A percentile compares a stretch with the other conserved stretches of the same genome.
phyloP scores from a whole-genome alignment of 2,797 vertebrate species.

The Myotis pilosus region DNA sequence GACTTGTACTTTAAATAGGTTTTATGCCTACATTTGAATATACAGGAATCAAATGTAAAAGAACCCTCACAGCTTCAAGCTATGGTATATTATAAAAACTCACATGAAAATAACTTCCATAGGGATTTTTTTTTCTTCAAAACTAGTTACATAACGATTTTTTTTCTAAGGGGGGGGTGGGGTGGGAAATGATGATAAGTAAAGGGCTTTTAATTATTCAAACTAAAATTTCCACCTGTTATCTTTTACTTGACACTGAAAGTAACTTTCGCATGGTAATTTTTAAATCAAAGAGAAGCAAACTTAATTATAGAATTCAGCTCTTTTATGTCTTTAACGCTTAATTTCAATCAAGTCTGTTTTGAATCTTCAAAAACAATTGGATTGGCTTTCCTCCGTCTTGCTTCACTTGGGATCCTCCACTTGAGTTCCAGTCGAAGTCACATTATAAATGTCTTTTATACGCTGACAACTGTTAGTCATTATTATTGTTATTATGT shows the following conservation, averaged over 20 bases:
- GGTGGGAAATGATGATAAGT: slow-evolving; percentile 15
- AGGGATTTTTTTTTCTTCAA: slow-evolving; percentile 40
- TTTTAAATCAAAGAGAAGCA: slow-evolving; percentile 45
- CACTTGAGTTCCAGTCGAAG: slow-evolving; percentile 40
- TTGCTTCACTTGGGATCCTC: not conserved
- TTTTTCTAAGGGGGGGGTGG: slow-evolving; percentile 23
- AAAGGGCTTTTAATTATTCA: slow-evolving; percentile 43
- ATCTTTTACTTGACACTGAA: slow-evolving; percentile 50
- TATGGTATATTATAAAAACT: not conserved
- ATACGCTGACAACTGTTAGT: slow-evolving; percentile 11
- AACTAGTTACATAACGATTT: slow-evolving; percentile 6
- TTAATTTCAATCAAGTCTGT: slow-evolving; percentile 53
- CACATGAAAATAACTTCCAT: slow-evolving; percentile 25
- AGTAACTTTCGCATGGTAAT: slow-evolving; percentile 31
- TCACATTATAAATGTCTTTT: slow-evolving; percentile 16
- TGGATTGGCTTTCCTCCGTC: slow-evolving; percentile 8
- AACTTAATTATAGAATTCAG: not conserved
- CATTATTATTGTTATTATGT: slow-evolving; percentile 15
- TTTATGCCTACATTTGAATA: slow-evolving; percentile 28
- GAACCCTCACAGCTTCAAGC: not conserved
- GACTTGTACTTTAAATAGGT: not conserved
- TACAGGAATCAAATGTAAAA: slow-evolving; percentile 34
- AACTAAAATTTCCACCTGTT: slow-evolving; percentile 28
- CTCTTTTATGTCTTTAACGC: not conserved
- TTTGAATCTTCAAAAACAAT: slow-evolving; percentile 2